These are phyloP conservation scores for Epizoanthus rinbou DNA, from an alignment of 92 coral and sea anemone genomes.

Conservation along the genomic window DNA sequence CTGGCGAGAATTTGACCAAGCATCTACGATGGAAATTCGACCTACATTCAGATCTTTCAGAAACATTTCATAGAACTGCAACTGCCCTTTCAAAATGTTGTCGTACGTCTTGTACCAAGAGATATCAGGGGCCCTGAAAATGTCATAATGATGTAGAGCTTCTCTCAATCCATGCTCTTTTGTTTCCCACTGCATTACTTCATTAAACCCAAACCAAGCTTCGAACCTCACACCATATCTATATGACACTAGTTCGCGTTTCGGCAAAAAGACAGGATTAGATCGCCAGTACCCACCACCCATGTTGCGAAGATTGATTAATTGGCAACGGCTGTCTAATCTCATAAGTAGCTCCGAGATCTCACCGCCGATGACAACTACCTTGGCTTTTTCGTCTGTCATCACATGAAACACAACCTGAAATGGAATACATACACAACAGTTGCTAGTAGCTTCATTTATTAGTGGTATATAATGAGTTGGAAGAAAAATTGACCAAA, in stretches of 20 bases:
- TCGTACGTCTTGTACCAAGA: not conserved
- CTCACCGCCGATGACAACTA: not conserved
- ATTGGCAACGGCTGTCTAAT: not conserved
- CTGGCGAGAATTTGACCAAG: not conserved
- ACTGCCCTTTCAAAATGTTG: not conserved
- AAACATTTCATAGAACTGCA: not conserved
- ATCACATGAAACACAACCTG: conserved; percentile 2
- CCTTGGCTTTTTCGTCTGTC: not conserved
- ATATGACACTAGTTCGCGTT: not conserved
- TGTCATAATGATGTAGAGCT: not conserved
- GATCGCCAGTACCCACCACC: conserved; percentile 21
- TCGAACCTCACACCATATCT: not conserved
- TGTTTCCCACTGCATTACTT: not conserved
- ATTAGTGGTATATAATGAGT: too few relatives aligned
- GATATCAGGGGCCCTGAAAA: not conserved
- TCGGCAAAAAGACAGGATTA: not conserved
- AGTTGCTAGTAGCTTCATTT: too few relatives aligned
- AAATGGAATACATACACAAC: not conserved
- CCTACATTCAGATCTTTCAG: not conserved
- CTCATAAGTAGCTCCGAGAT: not conserved
- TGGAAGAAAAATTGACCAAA: not conserved
- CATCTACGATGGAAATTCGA: not conserved
- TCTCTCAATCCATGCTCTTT: not conserved
- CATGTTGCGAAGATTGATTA: not conserved
- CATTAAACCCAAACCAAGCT: not conserved